A percentile compares a stretch with the other conserved stretches of the same genome.
These are phyloP conservation scores for Turritopsis dohrnii DNA, from an alignment of 30 jellyfish, hydroid and myxozoan genomes.

Conservation along the genomic window DNA sequence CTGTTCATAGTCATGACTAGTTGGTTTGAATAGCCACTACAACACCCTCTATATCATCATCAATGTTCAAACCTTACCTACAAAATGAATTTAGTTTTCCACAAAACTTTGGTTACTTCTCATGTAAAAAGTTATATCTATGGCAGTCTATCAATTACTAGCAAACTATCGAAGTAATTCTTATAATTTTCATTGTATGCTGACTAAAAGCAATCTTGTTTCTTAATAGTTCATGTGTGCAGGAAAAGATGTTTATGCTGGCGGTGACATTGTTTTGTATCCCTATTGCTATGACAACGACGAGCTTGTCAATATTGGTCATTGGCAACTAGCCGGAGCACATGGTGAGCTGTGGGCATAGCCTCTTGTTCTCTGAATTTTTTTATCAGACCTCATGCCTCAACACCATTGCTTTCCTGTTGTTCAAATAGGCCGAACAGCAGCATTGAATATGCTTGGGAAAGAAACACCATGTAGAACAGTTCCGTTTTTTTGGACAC, in stretches of 20 bases:
- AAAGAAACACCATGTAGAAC: slow-evolving; percentile 24
- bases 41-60: too few species aligned
- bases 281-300: slow-evolving; percentile 23
- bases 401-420: too few species aligned
- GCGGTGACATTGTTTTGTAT: slow-evolving; percentile 40
- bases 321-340: slow-evolving; percentile 37
- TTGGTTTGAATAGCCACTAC: too few species aligned
- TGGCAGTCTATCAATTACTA: too few species aligned
- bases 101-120: too few species aligned
- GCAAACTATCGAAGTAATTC: neutral
- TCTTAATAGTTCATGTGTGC: slow-evolving; percentile 2
- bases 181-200: too few species aligned
- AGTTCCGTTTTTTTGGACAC: slow-evolving; percentile 55
- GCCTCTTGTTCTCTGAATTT: too few species aligned
- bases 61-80: too few species aligned
- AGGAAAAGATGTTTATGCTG: slow-evolving; percentile 26
- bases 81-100: too few species aligned
- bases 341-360: slow-evolving; percentile 23
- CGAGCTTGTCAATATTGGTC: slow-evolving; percentile 25
- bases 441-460: slow-evolving; percentile 57
- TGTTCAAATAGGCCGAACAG: slow-evolving; percentile 39
- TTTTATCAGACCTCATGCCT: too few species aligned
- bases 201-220: neutral
- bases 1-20: too few species aligned
- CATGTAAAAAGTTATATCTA: too few species aligned